A percentile compares a stretch with the other conserved stretches of the same genome.
phyloP scores from a whole-genome alignment of 2,888 invertebrate species.

The Spicauda simplicius region DNA sequence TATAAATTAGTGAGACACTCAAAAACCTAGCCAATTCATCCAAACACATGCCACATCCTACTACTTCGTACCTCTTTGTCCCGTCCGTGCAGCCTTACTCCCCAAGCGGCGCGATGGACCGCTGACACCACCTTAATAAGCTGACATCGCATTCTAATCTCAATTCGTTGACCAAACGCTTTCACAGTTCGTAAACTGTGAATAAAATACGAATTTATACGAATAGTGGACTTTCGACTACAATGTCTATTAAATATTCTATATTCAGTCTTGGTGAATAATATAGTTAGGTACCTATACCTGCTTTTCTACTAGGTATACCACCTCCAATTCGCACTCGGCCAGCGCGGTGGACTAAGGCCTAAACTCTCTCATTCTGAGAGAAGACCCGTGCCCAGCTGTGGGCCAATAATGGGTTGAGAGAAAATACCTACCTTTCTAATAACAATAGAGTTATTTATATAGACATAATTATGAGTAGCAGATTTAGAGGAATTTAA shows the following conservation, averaged over 20 bases:
- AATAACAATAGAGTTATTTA: too few relatives aligned
- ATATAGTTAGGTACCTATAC: not conserved
- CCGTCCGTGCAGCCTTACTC: not conserved
- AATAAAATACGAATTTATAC: slow-evolving; percentile 7
- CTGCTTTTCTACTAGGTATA: too few relatives aligned
- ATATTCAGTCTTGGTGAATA: not conserved
- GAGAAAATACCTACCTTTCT: too few relatives aligned
- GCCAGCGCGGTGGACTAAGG: too few relatives aligned
- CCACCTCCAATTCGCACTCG: too few relatives aligned
- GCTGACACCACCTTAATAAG: slow-evolving; percentile 6
- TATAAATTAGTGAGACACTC: too few relatives aligned
- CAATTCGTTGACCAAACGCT: not conserved
- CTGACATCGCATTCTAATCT: slow-evolving; percentile 1
- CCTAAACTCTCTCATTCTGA: too few relatives aligned
- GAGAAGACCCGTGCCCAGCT: too few relatives aligned
- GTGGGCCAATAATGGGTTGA: too few relatives aligned
- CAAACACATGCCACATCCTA: not conserved
- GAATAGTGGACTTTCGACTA: not conserved
- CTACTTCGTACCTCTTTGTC: not conserved
- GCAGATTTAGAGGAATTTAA: too few relatives aligned
- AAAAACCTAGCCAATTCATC: too few relatives aligned
- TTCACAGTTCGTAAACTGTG: not conserved
- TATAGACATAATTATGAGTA: too few relatives aligned
- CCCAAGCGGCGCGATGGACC: not conserved
- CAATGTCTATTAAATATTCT: slow-evolving; percentile 1